phyloP scores from a whole-genome alignment of 2,797 vertebrate species.

The Tadarida brasiliensis region DNA sequence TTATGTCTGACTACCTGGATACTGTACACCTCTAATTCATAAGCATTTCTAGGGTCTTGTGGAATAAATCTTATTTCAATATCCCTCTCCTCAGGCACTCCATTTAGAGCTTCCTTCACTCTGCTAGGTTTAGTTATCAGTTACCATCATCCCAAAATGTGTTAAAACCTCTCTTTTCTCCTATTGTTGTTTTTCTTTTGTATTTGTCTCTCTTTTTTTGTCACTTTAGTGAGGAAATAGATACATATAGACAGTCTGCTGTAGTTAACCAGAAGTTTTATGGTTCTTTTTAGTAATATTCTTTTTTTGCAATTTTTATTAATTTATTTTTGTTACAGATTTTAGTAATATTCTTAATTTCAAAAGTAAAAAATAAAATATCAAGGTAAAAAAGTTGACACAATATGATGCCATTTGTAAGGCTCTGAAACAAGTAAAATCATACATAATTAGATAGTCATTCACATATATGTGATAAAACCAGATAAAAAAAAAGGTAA shows the following conservation, averaged over 20 bases:
- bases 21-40: not conserved
- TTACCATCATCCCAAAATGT: not conserved
- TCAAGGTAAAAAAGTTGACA: not conserved
- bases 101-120: slow-evolving; percentile 5
- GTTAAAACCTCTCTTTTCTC: not conserved
- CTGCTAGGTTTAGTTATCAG: not conserved
- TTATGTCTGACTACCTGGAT: not conserved
- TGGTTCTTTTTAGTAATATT: not conserved
- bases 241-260: not conserved
- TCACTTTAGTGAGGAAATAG: slow-evolving; percentile 43
- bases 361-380: not conserved
- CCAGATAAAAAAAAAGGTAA: not conserved
- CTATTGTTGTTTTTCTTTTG: not conserved
- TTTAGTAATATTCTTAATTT: not conserved
- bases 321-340: not conserved
- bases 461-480: slow-evolving; percentile 3
- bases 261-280: slow-evolving; percentile 6
- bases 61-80: not conserved
- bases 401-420: not conserved
- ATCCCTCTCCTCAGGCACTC: not conserved
- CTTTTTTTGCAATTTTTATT: not conserved
- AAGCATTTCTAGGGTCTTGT: not conserved
- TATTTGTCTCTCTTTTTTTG: not conserved
- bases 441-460: not conserved
- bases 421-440: slow-evolving; percentile 13